These are phyloP conservation scores for Urechis unicinctus DNA, from an alignment of 2,888 invertebrate species.

Conservation along the genomic window DNA sequence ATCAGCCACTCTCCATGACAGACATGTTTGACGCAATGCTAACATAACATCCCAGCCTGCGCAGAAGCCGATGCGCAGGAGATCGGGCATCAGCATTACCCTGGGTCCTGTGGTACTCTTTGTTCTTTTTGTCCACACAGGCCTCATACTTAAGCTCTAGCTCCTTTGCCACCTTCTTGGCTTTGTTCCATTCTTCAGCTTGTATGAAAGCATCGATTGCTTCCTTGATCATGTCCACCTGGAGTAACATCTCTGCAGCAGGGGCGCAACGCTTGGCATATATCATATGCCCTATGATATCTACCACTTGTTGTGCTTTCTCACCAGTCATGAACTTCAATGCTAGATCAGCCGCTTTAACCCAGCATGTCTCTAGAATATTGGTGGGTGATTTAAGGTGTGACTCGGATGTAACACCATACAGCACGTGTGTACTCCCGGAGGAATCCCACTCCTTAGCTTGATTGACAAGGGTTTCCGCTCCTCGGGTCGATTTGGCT, in stretches of 20 bases:
- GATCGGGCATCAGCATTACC: conserved; percentile 70
- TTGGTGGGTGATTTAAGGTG: conserved; percentile 50
- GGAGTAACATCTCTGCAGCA: conserved; percentile 65
- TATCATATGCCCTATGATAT: conserved; percentile 55
- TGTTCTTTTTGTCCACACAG: conserved; percentile 74
- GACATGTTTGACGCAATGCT: too few relatives aligned
- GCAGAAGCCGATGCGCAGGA: too few relatives aligned
- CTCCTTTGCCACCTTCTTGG: conserved; percentile 74
- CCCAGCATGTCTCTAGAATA: conserved; percentile 63
- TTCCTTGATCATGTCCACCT: conserved; percentile 72
- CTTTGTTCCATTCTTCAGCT: conserved; percentile 78
- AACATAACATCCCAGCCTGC: too few relatives aligned
- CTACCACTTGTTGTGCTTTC: conserved; percentile 64
- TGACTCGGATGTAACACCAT: conserved; percentile 68
- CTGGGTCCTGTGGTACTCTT: conserved; percentile 66
- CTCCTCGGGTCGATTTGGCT: conserved; percentile 52
- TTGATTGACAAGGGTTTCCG: conserved; percentile 58
- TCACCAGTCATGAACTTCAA: conserved; percentile 73
- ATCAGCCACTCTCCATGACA: too few relatives aligned
- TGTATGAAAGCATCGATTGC: conserved; percentile 75
- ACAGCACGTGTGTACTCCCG: conserved; percentile 70
- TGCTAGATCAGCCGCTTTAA: conserved; percentile 71
- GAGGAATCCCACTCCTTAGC: conserved; percentile 71
- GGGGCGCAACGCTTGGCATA: too few relatives aligned
- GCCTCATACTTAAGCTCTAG: conserved; percentile 64